Conservation (phyloP, 2,113 vertebrate species). For the Spermophilus dauricus region DNA sequence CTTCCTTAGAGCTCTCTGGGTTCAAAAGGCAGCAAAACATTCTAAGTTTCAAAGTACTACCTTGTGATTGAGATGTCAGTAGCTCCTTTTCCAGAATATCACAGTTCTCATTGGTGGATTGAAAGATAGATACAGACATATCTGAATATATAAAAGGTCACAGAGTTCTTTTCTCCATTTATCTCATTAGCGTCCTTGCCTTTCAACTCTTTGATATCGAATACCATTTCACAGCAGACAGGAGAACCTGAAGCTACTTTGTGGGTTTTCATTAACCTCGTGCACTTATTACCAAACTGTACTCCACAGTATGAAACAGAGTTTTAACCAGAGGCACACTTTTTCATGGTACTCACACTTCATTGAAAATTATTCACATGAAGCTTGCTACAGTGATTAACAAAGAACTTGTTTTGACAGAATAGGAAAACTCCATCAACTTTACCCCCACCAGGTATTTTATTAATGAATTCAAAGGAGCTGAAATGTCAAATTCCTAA, state of each 20-base stretch:
- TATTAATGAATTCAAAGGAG: background rate
- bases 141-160: background rate
- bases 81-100: background rate
- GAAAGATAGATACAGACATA: background rate
- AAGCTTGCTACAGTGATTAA: background rate
- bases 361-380: background rate
- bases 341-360: background rate
- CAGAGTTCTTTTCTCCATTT: background rate
- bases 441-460: background rate
- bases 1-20: background rate
- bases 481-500: background rate
- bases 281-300: background rate
- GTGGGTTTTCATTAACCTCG: background rate
- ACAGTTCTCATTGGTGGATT: background rate
- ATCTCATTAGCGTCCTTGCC: no score
- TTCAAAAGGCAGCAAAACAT: background rate
- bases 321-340: rapidly evolving
- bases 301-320: background rate
- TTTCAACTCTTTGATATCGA: background rate
- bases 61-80: background rate
- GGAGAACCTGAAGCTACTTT: background rate
- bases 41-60: background rate
- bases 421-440: background rate
- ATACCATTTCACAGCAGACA: background rate
- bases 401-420: background rate